Base-by-base conservation (phyloP, 2,113 vertebrate species). In the Neolamprologus ventralis region DNA sequence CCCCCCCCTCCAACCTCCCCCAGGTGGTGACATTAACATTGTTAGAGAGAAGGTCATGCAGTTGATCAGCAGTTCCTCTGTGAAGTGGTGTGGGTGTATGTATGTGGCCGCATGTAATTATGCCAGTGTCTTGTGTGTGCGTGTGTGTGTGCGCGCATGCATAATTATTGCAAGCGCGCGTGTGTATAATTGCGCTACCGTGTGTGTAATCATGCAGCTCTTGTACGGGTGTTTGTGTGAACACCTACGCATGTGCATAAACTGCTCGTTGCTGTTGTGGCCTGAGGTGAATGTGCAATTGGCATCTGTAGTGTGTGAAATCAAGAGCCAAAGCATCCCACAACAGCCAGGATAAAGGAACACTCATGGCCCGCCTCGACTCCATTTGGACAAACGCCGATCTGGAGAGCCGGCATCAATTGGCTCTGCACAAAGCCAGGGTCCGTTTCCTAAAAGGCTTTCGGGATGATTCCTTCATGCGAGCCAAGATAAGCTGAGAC, bases 11-110 rank as follows among this genome's bases (percentile, higher is more conserved):
- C 7, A n/a, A 21, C 63, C 68, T 68, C 42, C 40, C 91, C 88
- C 81, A 94, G 93, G 94, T 92, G 92, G 92, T 95, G 95, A 92
- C 94, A 95, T 94, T 94, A 95, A 92, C 93, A 92, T 92, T 93
- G 92, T 92, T 89, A 81, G 78, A 83, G 94, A 92, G 93, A 95
- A 95, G 95, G 94, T 95, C 95, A 94, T 75, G 57, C 88, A 90
- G 88, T 91, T 93, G 91, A 94, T 94, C 92, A 92, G 92, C 84
- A 51, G 54, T 28, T 91, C 60, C 60, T 85, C 47, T 55, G 81
- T 26, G 55, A 42, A 53, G 54, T 7, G 83, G 10, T 88, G 91
- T 88, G 91, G 37, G 73, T 87, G 93, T 80, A 17, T 12, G 53
- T 17, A 81, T 63, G 82, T 28, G 83, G 78, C 37, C 65, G 51